Conservation (phyloP, 2,113 vertebrate species). For the Oostethus manadensis region DNA sequence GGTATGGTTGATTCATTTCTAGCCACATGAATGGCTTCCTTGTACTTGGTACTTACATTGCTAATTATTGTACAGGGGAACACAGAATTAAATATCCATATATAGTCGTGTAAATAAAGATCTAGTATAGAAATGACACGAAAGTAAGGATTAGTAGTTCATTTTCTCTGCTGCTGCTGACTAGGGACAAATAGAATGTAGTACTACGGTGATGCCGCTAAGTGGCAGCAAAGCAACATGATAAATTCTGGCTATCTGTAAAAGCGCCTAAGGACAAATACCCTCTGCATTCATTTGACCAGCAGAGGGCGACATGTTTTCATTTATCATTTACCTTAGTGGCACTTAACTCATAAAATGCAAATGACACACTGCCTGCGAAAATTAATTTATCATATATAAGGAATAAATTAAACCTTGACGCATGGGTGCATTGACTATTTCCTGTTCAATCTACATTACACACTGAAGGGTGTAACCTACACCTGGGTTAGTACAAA, state of each 20-base stretch:
- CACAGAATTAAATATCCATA: neutral
- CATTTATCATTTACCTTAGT: neutral
- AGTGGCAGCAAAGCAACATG: neutral
- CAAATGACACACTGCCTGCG: neutral
- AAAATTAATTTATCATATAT: neutral
- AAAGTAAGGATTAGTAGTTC: too few relatives aligned
- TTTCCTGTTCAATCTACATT: too few relatives aligned
- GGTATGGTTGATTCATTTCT: too few relatives aligned
- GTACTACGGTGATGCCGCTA: neutral
- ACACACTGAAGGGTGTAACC: neutral
- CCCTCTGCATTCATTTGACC: neutral
- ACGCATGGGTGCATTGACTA: too few relatives aligned
- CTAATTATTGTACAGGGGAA: neutral
- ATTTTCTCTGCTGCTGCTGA: too few relatives aligned
- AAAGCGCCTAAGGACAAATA: neutral
- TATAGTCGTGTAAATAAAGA: neutral
- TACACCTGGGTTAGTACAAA: too few relatives aligned
- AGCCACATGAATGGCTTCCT: too few relatives aligned
- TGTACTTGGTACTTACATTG: neutral
- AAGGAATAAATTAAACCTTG: neutral
- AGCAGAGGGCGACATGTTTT: slow-evolving; percentile 24
- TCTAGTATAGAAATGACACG: neutral
- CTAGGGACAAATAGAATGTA: neutral
- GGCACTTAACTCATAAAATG: neutral
- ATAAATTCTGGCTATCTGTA: too few relatives aligned